phyloP scores from a whole-genome alignment of 2,113 vertebrate genomes.

The Anhinga anhinga region DNA sequence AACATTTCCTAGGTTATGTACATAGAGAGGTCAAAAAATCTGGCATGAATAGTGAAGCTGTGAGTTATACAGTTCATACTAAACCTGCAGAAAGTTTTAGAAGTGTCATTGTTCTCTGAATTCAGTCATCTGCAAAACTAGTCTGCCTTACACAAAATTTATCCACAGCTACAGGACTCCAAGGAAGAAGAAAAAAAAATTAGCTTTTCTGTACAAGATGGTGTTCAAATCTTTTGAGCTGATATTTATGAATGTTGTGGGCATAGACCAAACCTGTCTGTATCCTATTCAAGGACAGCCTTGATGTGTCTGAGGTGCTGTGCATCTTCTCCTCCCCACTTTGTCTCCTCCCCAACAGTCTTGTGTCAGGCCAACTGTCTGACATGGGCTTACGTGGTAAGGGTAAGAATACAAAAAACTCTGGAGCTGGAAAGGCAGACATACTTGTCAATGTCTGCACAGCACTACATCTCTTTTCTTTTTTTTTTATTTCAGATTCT shows the following conservation, averaged over 20 bases:
- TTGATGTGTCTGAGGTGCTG: background rate
- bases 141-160: background rate
- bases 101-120: background rate
- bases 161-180: background rate
- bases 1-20: background rate
- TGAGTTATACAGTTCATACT: background rate
- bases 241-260: background rate
- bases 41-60: background rate
- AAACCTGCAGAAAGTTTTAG: background rate
- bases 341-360: background rate
- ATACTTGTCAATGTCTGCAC: background rate
- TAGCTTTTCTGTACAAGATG: background rate
- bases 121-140: background rate
- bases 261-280: background rate
- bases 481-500: background rate
- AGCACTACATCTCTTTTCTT: fast-evolving
- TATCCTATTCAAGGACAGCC: background rate
- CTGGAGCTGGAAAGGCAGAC: background rate
- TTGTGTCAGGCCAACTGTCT: background rate
- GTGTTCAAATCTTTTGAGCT: background rate
- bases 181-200: background rate
- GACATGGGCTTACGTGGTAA: background rate
- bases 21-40: background rate
- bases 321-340: background rate
- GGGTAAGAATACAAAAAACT: background rate